Conservation (phyloP, 2,888 invertebrate species). For the Dicycla oo region DNA sequence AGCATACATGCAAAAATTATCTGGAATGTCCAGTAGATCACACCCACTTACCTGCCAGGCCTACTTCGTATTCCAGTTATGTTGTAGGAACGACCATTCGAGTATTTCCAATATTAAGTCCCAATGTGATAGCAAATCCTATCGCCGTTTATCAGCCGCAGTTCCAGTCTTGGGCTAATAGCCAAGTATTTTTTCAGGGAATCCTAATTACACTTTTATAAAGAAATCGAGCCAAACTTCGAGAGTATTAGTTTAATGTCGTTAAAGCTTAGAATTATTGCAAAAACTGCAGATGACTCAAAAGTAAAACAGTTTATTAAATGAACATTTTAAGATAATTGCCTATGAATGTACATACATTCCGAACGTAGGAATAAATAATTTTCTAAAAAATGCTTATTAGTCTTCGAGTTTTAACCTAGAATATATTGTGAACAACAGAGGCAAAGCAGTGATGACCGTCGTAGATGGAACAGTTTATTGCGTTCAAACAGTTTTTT, state of each 20-base stretch:
- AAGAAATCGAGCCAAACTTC: conserved; percentile 13
- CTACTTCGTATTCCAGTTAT: conserved; percentile 12
- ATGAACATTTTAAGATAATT: background rate
- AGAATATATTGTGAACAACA: background rate
- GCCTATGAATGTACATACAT: background rate
- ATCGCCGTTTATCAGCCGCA: conserved; percentile 32
- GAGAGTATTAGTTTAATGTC: background rate
- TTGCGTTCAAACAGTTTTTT: too few species aligned
- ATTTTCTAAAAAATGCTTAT: background rate
- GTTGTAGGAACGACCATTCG: conserved; percentile 16
- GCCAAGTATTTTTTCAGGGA: conserved; percentile 28
- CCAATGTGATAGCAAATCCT: conserved; percentile 31
- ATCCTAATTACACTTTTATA: conserved; percentile 36
- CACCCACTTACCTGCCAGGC: conserved; percentile 11
- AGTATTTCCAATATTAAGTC: conserved; percentile 44
- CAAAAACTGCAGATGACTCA: background rate
- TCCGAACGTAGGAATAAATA: too few species aligned
- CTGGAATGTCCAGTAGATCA: conserved; percentile 26
- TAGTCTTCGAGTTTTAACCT: background rate
- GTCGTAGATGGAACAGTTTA: too few species aligned
- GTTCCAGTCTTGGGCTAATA: conserved; percentile 22
- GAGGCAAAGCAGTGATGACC: too few species aligned
- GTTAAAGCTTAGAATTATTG: background rate
- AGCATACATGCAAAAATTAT: background rate
- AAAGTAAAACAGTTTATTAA: background rate